Evolutionary conservation across 2,797 vertebrate genomes (phyloP).

Genomic region (Acanthis flammea): DNA sequence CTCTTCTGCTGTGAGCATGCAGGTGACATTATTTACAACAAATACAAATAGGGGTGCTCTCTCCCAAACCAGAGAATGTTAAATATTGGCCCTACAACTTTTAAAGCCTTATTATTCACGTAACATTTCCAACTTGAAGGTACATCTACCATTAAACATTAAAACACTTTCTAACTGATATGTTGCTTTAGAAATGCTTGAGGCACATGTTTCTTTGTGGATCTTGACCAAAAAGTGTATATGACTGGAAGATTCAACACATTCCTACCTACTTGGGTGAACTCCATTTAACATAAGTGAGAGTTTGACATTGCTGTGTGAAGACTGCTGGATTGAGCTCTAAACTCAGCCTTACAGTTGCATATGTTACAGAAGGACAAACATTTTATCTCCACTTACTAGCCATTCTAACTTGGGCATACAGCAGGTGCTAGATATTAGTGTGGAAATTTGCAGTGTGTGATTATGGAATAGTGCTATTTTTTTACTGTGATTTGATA

Average conservation of each 20-base stretch:
- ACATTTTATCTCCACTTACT: background rate
- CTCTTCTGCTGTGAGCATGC: background rate
- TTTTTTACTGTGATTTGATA: background rate
- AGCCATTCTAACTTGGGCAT: background rate
- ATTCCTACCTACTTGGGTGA: background rate
- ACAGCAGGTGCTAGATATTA: background rate
- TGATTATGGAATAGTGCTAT: fast-evolving
- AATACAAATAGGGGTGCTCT: background rate
- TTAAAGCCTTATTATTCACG: background rate
- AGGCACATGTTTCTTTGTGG: background rate
- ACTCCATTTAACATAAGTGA: background rate
- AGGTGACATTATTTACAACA: slow-evolving; percentile 16
- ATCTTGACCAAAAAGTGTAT: background rate
- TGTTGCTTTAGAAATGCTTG: background rate
- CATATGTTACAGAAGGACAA: background rate
- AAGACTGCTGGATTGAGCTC: background rate
- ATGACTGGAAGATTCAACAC: background rate
- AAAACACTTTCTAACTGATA: background rate
- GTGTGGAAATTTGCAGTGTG: background rate
- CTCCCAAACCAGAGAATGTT: slow-evolving; percentile 22
- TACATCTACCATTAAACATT: background rate
- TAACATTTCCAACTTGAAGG: background rate
- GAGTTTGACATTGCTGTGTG: background rate
- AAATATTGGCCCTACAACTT: background rate
- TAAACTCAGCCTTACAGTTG: background rate